A percentile compares a stretch with the other conserved stretches of the same genome.
Evolutionary conservation across 2,797 vertebrate genomes (phyloP).

Genomic region (Triplophysa yarkandensis): DNA sequence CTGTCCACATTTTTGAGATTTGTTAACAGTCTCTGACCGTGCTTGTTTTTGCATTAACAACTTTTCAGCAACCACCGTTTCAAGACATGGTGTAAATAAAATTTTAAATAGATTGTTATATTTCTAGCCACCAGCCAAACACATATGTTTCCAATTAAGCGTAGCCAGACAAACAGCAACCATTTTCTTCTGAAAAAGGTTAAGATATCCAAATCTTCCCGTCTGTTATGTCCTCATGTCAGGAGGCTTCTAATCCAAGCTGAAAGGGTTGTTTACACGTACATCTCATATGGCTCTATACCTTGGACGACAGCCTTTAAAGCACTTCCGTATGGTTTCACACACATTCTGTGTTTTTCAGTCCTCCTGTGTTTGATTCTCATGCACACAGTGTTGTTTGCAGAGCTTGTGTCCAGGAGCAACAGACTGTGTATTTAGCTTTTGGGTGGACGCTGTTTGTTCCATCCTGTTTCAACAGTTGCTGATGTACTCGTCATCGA

Average conservation of each 20-base stretch:
- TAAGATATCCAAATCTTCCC: neutral
- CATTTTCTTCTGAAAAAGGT: neutral
- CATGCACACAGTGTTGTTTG: neutral
- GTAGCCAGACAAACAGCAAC: neutral
- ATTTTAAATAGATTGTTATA: too few relatives aligned
- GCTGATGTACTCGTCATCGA: slow-evolving; percentile 30
- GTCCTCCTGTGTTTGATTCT: neutral
- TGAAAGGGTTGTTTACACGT: neutral
- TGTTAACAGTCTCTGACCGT: too few relatives aligned
- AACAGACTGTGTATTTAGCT: slow-evolving; percentile 43
- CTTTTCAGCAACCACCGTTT: too few relatives aligned
- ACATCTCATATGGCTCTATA: neutral
- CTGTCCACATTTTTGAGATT: too few relatives aligned
- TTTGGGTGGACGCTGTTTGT: slow-evolving; percentile 35
- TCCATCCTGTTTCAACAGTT: slow-evolving; percentile 32
- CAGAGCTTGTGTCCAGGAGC: slow-evolving; percentile 11
- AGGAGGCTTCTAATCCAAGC: neutral
- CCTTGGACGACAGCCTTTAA: neutral
- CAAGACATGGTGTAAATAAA: too few relatives aligned
- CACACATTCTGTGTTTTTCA: neutral
- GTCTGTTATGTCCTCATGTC: neutral
- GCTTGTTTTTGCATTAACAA: too few relatives aligned
- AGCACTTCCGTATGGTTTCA: neutral
- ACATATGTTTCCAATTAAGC: too few relatives aligned
- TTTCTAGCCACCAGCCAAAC: too few relatives aligned